Evolutionary conservation across 2,797 vertebrate species (phyloP).

Genomic region (Atherinosoma microstoma): DNA sequence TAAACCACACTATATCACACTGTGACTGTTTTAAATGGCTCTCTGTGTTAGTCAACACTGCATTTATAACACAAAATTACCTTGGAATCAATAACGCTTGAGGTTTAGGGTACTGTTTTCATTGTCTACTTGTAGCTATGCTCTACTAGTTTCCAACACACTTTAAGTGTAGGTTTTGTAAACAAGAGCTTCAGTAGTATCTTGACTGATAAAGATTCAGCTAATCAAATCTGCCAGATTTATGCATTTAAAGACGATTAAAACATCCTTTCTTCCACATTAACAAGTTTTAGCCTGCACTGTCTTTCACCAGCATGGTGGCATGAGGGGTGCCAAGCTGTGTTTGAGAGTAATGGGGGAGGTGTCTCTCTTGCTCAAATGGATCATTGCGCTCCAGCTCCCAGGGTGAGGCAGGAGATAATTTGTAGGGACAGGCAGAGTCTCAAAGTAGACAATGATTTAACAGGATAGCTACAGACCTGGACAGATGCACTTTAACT

Average conservation of each 20-base stretch:
- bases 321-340: conserved; percentile 56
- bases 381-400: conserved; percentile 75
- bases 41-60: conserved; percentile 32
- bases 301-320: conserved; percentile 41
- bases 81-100: conserved; percentile 27
- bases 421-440: conserved; percentile 73
- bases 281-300: conserved; percentile 39
- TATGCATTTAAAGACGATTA: conserved; percentile 56
- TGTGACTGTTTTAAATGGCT: not conserved
- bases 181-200: conserved; percentile 37
- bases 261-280: conserved; percentile 38
- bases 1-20: conserved; percentile 4
- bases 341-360: conserved; percentile 70
- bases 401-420: conserved; percentile 64
- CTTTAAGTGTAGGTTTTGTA: conserved; percentile 28
- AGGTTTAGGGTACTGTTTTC: conserved; percentile 39
- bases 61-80: conserved; percentile 63
- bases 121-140: conserved; percentile 35
- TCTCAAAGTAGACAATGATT: conserved; percentile 71
- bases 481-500: conserved; percentile 49
- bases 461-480: conserved; percentile 45
- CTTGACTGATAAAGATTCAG: conserved; percentile 52
- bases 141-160: conserved; percentile 31
- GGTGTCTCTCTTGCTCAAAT: conserved; percentile 73
- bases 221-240: conserved; percentile 44